These are phyloP conservation scores for Pardosa pseudoannulata DNA, from an alignment of 2,888 invertebrate genomes.

Conservation along the genomic window DNA sequence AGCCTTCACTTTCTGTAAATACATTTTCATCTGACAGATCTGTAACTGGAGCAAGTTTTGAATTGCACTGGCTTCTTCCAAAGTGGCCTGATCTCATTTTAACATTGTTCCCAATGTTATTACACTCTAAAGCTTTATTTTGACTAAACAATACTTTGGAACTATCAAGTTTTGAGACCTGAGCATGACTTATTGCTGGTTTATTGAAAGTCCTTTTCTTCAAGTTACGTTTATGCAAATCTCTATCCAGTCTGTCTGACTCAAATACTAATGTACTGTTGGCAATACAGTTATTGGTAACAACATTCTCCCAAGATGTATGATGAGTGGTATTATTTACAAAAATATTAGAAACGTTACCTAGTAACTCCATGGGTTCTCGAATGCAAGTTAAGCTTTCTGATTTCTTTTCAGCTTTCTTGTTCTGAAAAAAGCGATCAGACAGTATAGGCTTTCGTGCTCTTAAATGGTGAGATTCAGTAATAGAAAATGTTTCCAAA, in stretches of 20 bases:
- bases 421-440: constrained; percentile 61
- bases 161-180: constrained; percentile 25
- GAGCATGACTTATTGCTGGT: constrained; percentile 24
- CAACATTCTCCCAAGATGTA: constrained; percentile 67
- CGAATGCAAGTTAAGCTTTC: constrained; percentile 62
- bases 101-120: constrained; percentile 23
- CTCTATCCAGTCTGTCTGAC: constrained; percentile 57
- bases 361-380: constrained; percentile 63
- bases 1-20: constrained; percentile 63
- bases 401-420: constrained; percentile 59
- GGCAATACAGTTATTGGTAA: constrained; percentile 47
- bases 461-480: constrained; percentile 64
- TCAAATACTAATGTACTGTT: constrained; percentile 53
- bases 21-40: constrained; percentile 64
- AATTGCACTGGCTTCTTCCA: constrained; percentile 26
- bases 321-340: constrained; percentile 63
- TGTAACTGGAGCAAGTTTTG: constrained; percentile 58
- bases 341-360: constrained; percentile 63
- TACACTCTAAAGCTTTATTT: constrained; percentile 48
- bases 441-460: constrained; percentile 53
- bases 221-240: constrained; percentile 54
- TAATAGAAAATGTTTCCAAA: constrained; percentile 70
- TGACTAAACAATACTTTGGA: constrained; percentile 53
- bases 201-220: constrained; percentile 53
- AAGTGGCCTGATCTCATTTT: constrained; percentile 45